Evolutionary conservation across 1,140 invertebrate genomes (phyloP).

Genomic region (Tetragonula clypearis): DNA sequence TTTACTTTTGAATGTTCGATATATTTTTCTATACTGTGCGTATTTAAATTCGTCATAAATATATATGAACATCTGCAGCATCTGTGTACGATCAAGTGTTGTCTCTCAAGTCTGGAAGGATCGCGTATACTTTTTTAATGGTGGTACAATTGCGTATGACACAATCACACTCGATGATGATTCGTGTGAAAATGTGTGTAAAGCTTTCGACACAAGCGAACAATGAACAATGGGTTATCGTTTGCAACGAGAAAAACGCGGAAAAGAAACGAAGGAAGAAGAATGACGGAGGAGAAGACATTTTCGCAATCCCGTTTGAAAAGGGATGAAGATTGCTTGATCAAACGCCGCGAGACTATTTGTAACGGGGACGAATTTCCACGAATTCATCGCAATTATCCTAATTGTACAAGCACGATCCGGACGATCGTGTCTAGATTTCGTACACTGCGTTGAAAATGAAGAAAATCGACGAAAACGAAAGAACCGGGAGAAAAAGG

Average conservation of each 20-base stretch:
- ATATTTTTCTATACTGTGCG: neutral
- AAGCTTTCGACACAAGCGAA: neutral
- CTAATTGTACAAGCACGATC: constrained; percentile 12
- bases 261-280: neutral
- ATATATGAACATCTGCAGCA: neutral
- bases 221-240: neutral
- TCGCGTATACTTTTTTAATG: constrained; percentile 12
- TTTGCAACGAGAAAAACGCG: neutral
- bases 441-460: neutral
- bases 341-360: constrained; percentile 17
- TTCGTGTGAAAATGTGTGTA: neutral
- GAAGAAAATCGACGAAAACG: too few relatives aligned
- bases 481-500: too few relatives aligned
- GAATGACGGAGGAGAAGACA: neutral
- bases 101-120: constrained; percentile 24
- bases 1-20: neutral
- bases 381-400: neutral
- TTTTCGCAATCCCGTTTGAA: neutral
- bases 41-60: neutral
- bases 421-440: constrained; percentile 27
- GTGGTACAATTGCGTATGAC: constrained; percentile 23
- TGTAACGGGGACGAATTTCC: neutral
- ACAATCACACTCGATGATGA: constrained; percentile 28
- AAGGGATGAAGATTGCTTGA: neutral
- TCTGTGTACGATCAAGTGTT: neutral